Evolutionary conservation across 2,888 invertebrate species (phyloP).

Genomic region (Xylophagus ater): DNA sequence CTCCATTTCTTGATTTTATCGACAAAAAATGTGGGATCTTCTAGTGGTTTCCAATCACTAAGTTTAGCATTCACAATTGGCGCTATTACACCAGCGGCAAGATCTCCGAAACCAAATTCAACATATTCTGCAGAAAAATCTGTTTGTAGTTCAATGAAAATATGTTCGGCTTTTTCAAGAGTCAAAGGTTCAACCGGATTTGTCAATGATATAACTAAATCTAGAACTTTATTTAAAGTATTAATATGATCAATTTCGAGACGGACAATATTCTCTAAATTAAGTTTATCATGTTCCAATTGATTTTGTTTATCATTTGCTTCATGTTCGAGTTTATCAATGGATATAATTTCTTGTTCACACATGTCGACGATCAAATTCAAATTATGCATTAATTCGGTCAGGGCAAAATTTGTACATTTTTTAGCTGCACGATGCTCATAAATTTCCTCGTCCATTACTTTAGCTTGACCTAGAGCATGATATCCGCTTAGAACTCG

Average conservation of each 20-base stretch:
- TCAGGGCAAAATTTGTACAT: slow-evolving; percentile 61
- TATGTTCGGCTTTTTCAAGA: slow-evolving; percentile 38
- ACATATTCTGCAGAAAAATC: slow-evolving; percentile 67
- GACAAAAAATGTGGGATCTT: slow-evolving; percentile 51
- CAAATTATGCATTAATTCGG: slow-evolving; percentile 87
- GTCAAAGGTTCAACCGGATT: slow-evolving; percentile 35
- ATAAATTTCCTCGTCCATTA: slow-evolving; percentile 47
- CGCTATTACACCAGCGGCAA: slow-evolving; percentile 75
- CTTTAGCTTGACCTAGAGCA: slow-evolving; percentile 61
- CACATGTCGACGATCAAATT: slow-evolving; percentile 83
- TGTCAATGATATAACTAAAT: slow-evolving; percentile 49
- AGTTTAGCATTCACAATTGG: slow-evolving; percentile 69
- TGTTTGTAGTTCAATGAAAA: slow-evolving; percentile 41
- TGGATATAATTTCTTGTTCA: slow-evolving; percentile 87
- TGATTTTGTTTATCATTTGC: slow-evolving; percentile 69
- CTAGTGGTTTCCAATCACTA: slow-evolving; percentile 68
- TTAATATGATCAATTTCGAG: slow-evolving; percentile 63
- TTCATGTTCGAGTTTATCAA: slow-evolving; percentile 64
- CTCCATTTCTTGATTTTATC: slow-evolving; percentile 61
- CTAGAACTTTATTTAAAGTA: slow-evolving; percentile 58
- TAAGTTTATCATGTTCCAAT: slow-evolving; percentile 66
- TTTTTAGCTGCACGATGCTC: slow-evolving; percentile 53
- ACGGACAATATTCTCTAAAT: slow-evolving; percentile 52
- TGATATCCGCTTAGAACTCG: slow-evolving; percentile 87
- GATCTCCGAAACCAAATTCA: slow-evolving; percentile 68